These are phyloP conservation scores for Argya squamiceps DNA, from an alignment of 2,797 vertebrate species.

Conservation along the genomic window DNA sequence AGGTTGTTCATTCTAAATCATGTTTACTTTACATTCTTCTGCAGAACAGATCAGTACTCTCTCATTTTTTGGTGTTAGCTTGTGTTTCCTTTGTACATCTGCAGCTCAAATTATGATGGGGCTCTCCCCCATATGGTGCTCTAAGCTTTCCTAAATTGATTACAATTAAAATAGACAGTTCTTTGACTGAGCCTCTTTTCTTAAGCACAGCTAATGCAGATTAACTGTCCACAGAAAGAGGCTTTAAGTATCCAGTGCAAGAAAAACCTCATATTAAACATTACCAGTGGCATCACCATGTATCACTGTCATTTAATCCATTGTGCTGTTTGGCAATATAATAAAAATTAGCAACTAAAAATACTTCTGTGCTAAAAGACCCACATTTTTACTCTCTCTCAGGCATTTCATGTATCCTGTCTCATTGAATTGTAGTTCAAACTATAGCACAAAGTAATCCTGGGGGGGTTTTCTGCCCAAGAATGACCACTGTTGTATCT, in stretches of 20 bases:
- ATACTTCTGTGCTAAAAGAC: background rate
- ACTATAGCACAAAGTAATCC: background rate
- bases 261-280: background rate
- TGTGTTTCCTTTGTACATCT: background rate
- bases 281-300: background rate
- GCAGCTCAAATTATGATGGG: background rate
- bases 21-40: background rate
- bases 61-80: background rate
- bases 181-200: slow-evolving; percentile 27
- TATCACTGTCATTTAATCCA: background rate
- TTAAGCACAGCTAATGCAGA: slow-evolving; percentile 25
- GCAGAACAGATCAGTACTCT: background rate
- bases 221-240: background rate
- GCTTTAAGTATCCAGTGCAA: background rate
- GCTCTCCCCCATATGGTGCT: background rate
- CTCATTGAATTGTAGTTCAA: background rate
- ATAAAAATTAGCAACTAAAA: background rate
- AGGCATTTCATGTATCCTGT: background rate
- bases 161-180: background rate
- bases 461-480: background rate
- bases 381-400: background rate
- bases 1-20: background rate
- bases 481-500: background rate
- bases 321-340: background rate
- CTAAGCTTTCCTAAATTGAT: slow-evolving; percentile 15